Conservation (phyloP, 2,113 vertebrate genomes). For the Notarius quadriscutis region DNA sequence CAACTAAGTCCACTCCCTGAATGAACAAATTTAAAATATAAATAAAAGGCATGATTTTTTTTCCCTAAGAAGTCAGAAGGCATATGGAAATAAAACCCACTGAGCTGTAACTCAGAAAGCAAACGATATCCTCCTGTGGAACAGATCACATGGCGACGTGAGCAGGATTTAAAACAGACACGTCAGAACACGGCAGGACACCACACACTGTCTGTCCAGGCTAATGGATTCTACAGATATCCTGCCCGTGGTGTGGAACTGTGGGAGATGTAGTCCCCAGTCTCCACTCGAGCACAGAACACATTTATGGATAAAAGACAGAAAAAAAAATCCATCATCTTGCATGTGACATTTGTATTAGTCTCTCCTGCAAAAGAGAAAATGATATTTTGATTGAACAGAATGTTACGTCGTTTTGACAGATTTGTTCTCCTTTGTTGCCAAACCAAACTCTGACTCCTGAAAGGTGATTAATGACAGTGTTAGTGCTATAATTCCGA, state of each 20-base stretch:
- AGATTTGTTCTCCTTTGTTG: background rate
- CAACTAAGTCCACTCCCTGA: background rate
- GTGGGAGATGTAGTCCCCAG: background rate
- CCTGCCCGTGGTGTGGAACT: background rate
- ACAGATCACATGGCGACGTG: background rate
- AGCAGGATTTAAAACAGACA: background rate
- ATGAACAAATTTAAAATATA: background rate
- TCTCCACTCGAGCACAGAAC: no score
- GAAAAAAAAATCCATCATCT: no score
- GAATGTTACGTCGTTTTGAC: background rate
- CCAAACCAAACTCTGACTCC: conserved; percentile 22
- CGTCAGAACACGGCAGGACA: background rate
- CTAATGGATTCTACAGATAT: background rate
- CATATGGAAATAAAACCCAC: background rate
- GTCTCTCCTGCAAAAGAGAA: background rate
- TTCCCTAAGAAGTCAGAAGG: background rate
- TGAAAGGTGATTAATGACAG: background rate
- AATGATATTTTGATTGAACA: background rate
- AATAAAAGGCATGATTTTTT: background rate
- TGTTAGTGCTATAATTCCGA: background rate
- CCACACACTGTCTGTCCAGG: background rate
- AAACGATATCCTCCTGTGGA: background rate
- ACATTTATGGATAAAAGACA: background rate
- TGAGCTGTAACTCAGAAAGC: background rate
- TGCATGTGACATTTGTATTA: no score